Conservation (phyloP, 2,113 vertebrate species). For the Taxidea taxus region DNA sequence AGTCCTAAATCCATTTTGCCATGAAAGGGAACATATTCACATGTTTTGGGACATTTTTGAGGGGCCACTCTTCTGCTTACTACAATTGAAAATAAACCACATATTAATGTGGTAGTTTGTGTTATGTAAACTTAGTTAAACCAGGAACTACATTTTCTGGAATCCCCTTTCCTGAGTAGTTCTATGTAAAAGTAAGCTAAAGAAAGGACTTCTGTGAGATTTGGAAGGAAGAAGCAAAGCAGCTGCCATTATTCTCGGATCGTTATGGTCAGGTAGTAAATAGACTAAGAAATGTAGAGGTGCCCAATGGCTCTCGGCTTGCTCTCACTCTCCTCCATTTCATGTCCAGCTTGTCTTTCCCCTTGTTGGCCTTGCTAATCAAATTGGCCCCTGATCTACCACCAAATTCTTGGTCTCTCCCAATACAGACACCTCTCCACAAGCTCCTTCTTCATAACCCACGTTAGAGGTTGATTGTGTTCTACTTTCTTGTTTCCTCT, state of each 20-base stretch:
- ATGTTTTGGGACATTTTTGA: not conserved
- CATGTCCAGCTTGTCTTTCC: not conserved
- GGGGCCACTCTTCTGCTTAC: not conserved
- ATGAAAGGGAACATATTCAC: not conserved
- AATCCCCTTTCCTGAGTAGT: not conserved
- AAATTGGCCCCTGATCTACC: not conserved
- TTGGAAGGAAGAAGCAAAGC: not conserved
- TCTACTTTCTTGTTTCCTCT: not conserved
- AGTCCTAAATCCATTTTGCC: not conserved
- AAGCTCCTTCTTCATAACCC: not conserved
- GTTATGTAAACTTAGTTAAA: not conserved
- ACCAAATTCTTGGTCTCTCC: not conserved
- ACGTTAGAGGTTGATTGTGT: not conserved
- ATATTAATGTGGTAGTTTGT: not conserved
- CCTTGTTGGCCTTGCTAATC: not conserved
- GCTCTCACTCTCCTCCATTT: not conserved
- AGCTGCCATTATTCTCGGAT: not conserved
- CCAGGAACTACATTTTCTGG: not conserved
- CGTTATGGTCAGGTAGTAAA: not conserved
- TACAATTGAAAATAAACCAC: not conserved
- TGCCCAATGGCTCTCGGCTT: not conserved
- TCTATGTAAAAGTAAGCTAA: not conserved
- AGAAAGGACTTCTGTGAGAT: not conserved
- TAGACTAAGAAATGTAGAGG: not conserved
- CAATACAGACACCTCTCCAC: fast-evolving